A percentile compares a stretch with the other conserved stretches of the same genome.
phyloP scores from a whole-genome alignment of 2,113 vertebrate species.

The Aramus guarauna region DNA sequence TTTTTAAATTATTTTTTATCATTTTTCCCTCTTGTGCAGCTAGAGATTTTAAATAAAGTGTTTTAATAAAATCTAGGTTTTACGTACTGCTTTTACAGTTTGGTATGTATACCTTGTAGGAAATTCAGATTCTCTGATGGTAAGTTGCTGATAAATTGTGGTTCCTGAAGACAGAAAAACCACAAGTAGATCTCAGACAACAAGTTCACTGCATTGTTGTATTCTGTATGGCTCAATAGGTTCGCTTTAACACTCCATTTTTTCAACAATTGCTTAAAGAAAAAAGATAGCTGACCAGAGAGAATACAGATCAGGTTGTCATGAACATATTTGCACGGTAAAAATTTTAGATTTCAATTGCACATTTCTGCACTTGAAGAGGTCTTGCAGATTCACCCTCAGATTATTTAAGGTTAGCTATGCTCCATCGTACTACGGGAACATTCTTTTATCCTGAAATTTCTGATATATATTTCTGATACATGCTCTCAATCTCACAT shows the following conservation, averaged over 20 bases:
- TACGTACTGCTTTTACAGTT: neutral
- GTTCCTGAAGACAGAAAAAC: neutral
- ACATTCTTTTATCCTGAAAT: neutral
- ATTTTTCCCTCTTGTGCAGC: neutral
- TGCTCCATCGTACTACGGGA: neutral
- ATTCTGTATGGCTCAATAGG: neutral
- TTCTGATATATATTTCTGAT: neutral
- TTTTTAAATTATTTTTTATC: neutral
- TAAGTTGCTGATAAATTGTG: neutral
- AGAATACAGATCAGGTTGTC: neutral
- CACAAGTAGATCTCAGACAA: neutral
- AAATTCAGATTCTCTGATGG: neutral
- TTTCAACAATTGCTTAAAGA: neutral
- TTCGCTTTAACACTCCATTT: neutral
- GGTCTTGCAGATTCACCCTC: neutral
- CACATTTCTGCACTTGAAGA: neutral
- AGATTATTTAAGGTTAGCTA: neutral
- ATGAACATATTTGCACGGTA: neutral
- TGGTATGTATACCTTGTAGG: neutral
- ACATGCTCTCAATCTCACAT: fast-evolving
- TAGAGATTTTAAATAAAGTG: neutral
- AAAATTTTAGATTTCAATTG: neutral
- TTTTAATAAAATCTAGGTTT: neutral
- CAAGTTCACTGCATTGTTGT: neutral
- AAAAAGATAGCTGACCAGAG: neutral